Evolutionary conservation across 2,888 invertebrate species (phyloP), one percentile per base, ranked within the genome.

Genomic region (Anthophora plumipes): DNA sequence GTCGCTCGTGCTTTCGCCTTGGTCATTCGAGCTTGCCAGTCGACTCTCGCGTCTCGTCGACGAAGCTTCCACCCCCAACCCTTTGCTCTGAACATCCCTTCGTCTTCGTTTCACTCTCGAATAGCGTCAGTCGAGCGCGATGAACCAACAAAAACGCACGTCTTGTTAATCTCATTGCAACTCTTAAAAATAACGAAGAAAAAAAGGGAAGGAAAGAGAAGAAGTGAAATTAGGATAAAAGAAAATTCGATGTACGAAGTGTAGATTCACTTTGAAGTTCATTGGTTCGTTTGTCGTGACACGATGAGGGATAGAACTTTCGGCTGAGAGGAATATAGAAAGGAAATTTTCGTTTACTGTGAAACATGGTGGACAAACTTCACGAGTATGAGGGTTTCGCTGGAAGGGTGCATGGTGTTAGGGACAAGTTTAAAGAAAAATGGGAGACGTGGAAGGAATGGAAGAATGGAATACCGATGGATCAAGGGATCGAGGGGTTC

Each of bases 331-430:
- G 22, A 6, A 37, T 6, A n/a, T n/a, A n/a, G 1, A 31, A 31
- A 31, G 31, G 31, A 4, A 31, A 31, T 6, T 48, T 6, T 9
- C 8, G 25, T 9, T 14, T 5, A 48, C 59, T 39, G 48, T 50
- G n/a, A 67, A 92, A 86, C 85, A 96, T 96, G 96, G 96, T 96
- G 90, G 97, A 97, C 85, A 97, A 97, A 92, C 93, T 97, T 70
- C 95, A 97, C 89, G 96, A 97, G 87, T 97, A 97, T 92, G 96
- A 97, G 91, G 97, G 97, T 0, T 93, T 96, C 68, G 93, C 95
- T 1, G 97, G 97, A 9, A 94, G 96, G 37, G 91, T 96, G 41
- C 97, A 97, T 90, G 94, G 95, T 25, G 94, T 95, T 81, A 94
- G 96, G 61, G 97, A 97, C 84, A 94, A 94, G 73, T 94, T 96